Conservation (phyloP, 23 tunicate genomes). For the Diplosoma virens region DNA sequence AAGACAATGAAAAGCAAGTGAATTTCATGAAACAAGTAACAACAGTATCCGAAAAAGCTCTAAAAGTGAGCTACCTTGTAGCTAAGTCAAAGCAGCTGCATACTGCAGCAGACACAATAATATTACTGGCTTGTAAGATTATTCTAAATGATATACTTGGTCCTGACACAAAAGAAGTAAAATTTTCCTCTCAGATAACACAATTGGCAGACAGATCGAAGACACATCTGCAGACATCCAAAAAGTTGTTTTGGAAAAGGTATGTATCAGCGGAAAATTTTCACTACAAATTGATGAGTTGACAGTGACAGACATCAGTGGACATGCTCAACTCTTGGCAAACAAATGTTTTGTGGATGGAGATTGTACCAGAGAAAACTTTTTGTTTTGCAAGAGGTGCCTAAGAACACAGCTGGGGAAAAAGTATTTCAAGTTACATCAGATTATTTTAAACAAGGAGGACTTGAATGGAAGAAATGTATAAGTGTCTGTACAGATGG, state of each 20-base stretch:
- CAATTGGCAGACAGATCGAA: slow-evolving; percentile 39
- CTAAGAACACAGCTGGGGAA: slow-evolving; percentile 31
- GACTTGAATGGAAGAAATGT: slow-evolving; percentile 29
- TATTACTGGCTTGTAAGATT: slow-evolving; percentile 46
- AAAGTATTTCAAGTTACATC: slow-evolving; percentile 28
- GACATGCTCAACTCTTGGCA: slow-evolving; percentile 41
- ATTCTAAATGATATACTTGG: slow-evolving; percentile 53
- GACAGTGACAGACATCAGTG: slow-evolving; percentile 35
- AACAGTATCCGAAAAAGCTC: slow-evolving; percentile 31
- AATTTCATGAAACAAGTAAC: slow-evolving; percentile 43
- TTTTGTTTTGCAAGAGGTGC: slow-evolving; percentile 25
- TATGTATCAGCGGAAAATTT: slow-evolving; percentile 35
- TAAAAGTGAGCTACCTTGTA: slow-evolving; percentile 27
- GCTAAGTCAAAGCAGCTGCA: slow-evolving; percentile 49
- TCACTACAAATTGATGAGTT: slow-evolving; percentile 41
- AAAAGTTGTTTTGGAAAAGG: slow-evolving; percentile 15
- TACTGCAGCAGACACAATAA: slow-evolving; percentile 50
- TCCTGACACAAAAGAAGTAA: slow-evolving; percentile 44
- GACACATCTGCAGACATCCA: slow-evolving; percentile 36
- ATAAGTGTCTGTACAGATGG: slow-evolving; percentile 24
- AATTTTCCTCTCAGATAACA: slow-evolving; percentile 32
- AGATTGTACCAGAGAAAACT: slow-evolving; percentile 23
- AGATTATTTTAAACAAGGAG: slow-evolving; percentile 19
- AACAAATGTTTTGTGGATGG: slow-evolving; percentile 45
- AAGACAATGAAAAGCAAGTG: slow-evolving; percentile 11